Percentiles rank a stretch among this genome's conserved stretches.
These are phyloP conservation scores for Siphonodentalium dalli DNA, from an alignment of 2,888 invertebrate genomes.

Conservation along the genomic window DNA sequence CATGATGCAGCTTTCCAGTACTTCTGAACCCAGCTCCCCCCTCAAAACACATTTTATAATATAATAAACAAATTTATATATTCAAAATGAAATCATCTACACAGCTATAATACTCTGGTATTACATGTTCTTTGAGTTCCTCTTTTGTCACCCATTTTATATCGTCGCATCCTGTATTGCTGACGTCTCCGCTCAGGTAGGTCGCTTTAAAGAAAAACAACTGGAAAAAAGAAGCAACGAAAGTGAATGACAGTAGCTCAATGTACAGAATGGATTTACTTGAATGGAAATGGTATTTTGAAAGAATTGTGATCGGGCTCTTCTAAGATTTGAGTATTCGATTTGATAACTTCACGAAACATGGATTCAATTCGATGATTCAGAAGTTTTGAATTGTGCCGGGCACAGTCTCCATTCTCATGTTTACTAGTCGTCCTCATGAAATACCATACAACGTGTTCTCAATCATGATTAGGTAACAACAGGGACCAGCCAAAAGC, in stretches of 20 bases:
- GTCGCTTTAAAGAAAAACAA: slow-evolving; percentile 87
- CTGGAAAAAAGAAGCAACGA: slow-evolving; percentile 66
- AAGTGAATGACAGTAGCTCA: neutral
- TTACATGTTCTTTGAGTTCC: slow-evolving; percentile 37
- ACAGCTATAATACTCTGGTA: slow-evolving; percentile 23
- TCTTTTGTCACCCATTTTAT: slow-evolving; percentile 45
- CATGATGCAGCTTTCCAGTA: too few relatives aligned
- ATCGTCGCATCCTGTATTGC: slow-evolving; percentile 30
- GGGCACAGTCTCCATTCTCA: too few relatives aligned
- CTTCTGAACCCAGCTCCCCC: too few relatives aligned
- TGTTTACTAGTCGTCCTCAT: too few relatives aligned
- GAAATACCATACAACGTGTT: too few relatives aligned
- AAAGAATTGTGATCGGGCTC: neutral
- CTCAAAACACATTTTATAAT: too few relatives aligned
- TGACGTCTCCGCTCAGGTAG: slow-evolving; percentile 72
- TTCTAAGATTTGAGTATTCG: too few relatives aligned
- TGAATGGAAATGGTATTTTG: neutral
- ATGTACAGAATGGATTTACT: neutral
- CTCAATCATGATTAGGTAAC: too few relatives aligned
- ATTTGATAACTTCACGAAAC: too few relatives aligned
- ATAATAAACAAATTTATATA: slow-evolving; percentile 34
- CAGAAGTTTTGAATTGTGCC: too few relatives aligned
- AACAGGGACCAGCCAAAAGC: too few relatives aligned
- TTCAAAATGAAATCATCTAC: slow-evolving; percentile 39
- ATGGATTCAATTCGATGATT: too few relatives aligned